Conservation (phyloP, 2,797 vertebrate genomes). For the Rhynchonycteris naso region DNA sequence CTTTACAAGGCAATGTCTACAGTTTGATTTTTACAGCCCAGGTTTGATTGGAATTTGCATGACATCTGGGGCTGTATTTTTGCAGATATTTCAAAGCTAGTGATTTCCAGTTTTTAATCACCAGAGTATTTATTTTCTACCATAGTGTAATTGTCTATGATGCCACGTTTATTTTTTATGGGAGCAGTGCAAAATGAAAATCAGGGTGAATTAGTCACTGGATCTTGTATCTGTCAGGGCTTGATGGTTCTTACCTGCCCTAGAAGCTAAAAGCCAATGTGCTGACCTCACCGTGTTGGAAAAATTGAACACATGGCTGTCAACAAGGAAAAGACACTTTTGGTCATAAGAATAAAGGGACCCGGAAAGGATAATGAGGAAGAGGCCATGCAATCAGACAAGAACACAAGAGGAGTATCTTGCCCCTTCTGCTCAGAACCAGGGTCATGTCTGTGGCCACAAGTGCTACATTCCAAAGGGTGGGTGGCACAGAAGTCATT, state of each 20-base stretch:
- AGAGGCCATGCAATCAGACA: neutral
- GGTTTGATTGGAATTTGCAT: slow-evolving; percentile 75
- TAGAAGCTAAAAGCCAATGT: neutral
- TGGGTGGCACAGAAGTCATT: neutral
- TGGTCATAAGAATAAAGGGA: neutral
- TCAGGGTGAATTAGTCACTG: slow-evolving; percentile 67
- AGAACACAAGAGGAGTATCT: rapidly evolving
- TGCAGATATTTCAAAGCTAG: slow-evolving; percentile 79
- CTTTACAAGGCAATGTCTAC: slow-evolving; percentile 52
- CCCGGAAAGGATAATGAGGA: neutral
- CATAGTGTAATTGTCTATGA: slow-evolving; percentile 56
- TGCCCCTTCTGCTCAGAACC: neutral
- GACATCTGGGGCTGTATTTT: slow-evolving; percentile 77
- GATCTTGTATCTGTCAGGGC: slow-evolving; percentile 58
- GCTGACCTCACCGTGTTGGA: neutral
- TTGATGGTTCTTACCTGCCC: neutral
- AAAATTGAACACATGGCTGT: slow-evolving; percentile 45
- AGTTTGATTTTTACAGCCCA: slow-evolving; percentile 78
- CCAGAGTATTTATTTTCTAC: slow-evolving; percentile 63
- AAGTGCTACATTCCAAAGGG: neutral
- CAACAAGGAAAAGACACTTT: neutral
- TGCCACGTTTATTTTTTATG: slow-evolving; percentile 65
- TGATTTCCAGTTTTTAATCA: slow-evolving; percentile 78
- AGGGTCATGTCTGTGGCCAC: rapidly evolving
- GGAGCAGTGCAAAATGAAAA: slow-evolving; percentile 68